Conservation (phyloP, 2,888 invertebrate species). For the Alentia gelatinosa region DNA sequence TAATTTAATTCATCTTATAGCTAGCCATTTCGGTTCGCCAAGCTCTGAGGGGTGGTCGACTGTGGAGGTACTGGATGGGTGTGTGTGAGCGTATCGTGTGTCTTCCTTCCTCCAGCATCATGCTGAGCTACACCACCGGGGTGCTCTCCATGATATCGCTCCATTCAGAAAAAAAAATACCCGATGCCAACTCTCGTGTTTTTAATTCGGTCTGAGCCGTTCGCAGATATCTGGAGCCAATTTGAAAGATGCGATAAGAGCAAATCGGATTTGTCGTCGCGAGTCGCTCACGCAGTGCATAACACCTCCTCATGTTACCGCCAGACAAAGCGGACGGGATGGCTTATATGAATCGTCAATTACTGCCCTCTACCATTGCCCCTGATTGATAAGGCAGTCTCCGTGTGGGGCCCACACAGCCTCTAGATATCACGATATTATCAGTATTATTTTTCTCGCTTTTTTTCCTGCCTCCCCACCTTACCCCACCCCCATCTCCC, state of each 20-base stretch:
- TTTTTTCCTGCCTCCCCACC: neutral
- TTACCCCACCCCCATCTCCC: neutral
- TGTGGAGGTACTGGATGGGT: too few relatives aligned
- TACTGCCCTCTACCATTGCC: neutral
- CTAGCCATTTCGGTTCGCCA: too few relatives aligned
- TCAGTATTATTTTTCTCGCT: neutral
- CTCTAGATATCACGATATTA: neutral
- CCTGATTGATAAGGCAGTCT: neutral
- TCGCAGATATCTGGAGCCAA: constrained; percentile 8
- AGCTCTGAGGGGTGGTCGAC: too few relatives aligned
- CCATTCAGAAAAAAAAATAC: too few relatives aligned
- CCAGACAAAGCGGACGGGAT: neutral
- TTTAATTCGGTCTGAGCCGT: neutral
- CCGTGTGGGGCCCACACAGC: neutral
- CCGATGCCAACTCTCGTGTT: neutral
- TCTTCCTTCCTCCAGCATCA: too few relatives aligned
- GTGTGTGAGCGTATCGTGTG: too few relatives aligned
- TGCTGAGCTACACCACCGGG: too few relatives aligned
- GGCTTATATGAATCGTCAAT: neutral
- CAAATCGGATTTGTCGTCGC: neutral
- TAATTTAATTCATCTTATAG: too few relatives aligned
- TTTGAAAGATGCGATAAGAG: constrained; percentile 13
- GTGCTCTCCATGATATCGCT: too few relatives aligned
- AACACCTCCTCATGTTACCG: neutral
- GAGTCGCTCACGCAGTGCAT: neutral